Conservation (phyloP, 1,140 invertebrate genomes). For the Meloidogyne chitwoodi region DNA sequence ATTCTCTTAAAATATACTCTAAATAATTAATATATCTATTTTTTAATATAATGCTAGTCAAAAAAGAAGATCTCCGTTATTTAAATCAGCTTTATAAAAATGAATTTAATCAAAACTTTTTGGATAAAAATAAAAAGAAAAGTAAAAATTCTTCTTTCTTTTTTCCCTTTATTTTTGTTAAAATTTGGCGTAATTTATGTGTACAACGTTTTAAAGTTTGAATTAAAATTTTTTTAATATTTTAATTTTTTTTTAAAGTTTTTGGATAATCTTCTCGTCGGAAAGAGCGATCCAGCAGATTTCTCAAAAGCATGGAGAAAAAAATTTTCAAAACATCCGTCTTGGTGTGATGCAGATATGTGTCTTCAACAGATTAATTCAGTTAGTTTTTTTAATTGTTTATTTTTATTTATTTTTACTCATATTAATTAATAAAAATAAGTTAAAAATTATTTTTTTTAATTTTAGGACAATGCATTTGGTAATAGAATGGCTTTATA, state of each 20-base stretch:
- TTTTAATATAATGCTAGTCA: neutral
- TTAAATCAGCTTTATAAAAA: neutral
- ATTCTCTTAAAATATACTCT: too few species aligned
- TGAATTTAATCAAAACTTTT: neutral
- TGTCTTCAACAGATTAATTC: slow-evolving; percentile 55
- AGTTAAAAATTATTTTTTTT: slow-evolving; percentile 1
- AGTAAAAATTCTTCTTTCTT: neutral
- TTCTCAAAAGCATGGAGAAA: slow-evolving; percentile 53
- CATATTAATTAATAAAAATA: neutral
- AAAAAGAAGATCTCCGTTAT: neutral
- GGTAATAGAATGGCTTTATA: slow-evolving; percentile 56
- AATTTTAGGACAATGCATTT: slow-evolving; percentile 50
- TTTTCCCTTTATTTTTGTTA: neutral
- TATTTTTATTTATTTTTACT: neutral
- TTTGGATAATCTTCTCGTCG: slow-evolving; percentile 46
- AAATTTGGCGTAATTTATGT: neutral
- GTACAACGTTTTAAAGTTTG: slow-evolving; percentile 1
- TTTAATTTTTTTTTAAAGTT: slow-evolving; percentile 40
- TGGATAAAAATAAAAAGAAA: neutral
- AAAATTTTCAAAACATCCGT: slow-evolving; percentile 56
- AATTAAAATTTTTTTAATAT: neutral
- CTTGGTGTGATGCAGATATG: slow-evolving; percentile 60
- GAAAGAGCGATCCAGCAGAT: slow-evolving; percentile 52
- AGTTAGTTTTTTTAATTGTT: slow-evolving; percentile 21
- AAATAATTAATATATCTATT: too few species aligned